A percentile compares a stretch with the other conserved stretches of the same genome.
phyloP scores from a whole-genome alignment of 2,113 vertebrate genomes.

The Poecile atricapillus region DNA sequence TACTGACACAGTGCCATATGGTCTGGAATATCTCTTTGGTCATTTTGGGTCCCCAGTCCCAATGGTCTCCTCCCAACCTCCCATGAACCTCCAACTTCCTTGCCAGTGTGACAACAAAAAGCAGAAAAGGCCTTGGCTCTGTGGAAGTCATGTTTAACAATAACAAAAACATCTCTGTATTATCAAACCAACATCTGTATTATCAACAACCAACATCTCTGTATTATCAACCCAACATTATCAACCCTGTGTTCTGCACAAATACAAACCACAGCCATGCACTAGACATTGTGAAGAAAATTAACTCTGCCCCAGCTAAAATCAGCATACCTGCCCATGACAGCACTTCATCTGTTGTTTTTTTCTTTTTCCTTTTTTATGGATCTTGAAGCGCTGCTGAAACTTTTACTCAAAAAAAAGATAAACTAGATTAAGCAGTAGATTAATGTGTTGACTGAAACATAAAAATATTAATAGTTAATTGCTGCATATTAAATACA shows the following conservation, averaged over 20 bases:
- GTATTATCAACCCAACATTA: not conserved
- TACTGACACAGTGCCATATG: fast-evolving
- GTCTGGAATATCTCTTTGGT: not conserved
- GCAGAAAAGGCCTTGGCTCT: not conserved
- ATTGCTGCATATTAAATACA: not conserved
- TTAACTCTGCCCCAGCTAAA: not conserved
- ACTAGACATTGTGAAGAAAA: not conserved
- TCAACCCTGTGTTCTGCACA: not conserved
- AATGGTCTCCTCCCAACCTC: not conserved
- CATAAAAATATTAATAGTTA: not conserved
- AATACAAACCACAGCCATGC: not conserved
- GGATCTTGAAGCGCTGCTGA: not conserved
- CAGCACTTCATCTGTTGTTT: fast-evolving
- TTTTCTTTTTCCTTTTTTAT: not conserved
- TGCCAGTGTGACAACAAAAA: fast-evolving
- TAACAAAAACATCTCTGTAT: not conserved
- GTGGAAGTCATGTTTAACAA: not conserved
- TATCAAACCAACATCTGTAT: not conserved
- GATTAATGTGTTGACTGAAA: not conserved
- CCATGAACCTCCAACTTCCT: not conserved
- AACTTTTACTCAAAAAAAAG: not conserved
- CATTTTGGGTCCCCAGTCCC: not conserved
- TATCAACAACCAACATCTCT: not conserved
- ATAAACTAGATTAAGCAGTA: not conserved
- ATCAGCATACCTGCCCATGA: not conserved